phyloP scores from a whole-genome alignment of 2,797 vertebrate species.

The Poeciliopsis turneri region DNA sequence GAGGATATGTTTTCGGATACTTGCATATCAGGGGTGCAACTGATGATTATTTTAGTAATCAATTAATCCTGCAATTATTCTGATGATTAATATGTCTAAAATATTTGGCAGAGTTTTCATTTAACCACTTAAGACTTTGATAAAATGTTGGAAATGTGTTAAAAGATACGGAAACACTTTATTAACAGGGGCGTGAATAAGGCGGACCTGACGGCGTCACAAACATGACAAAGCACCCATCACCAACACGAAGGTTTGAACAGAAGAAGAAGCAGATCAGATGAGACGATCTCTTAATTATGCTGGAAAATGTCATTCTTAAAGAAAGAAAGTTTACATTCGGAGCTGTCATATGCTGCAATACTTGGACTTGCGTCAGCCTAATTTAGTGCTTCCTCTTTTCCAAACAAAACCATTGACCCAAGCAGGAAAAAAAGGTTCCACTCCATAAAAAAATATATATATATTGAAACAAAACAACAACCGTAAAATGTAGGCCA shows the following conservation, averaged over 20 bases:
- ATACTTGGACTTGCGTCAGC: slow-evolving; percentile 21
- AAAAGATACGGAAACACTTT: too few species aligned
- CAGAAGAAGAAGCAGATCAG: not conserved
- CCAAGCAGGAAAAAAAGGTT: slow-evolving; percentile 22
- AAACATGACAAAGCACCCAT: too few species aligned
- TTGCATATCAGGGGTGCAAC: too few species aligned
- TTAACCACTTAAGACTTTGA: too few species aligned
- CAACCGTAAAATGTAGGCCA: not conserved
- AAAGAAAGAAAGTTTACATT: slow-evolving; percentile 2
- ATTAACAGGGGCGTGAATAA: too few species aligned
- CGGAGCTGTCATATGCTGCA: slow-evolving; percentile 42
- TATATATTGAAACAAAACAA: not conserved
- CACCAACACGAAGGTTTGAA: too few species aligned
- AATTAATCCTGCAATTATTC: too few species aligned
- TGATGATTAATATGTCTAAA: too few species aligned
- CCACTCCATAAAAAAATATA: not conserved
- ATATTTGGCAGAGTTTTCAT: too few species aligned
- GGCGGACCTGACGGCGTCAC: too few species aligned
- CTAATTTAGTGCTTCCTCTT: slow-evolving; percentile 19
- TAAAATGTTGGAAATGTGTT: too few species aligned
- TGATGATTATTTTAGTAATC: too few species aligned
- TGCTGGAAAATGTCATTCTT: not conserved
- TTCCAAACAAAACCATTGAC: slow-evolving; percentile 16
- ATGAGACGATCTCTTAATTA: slow-evolving; percentile 30
- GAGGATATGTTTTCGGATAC: not conserved